These are phyloP conservation scores for Reticulitermes speratus DNA, from an alignment of 1,140 invertebrate genomes.

Conservation along the genomic window DNA sequence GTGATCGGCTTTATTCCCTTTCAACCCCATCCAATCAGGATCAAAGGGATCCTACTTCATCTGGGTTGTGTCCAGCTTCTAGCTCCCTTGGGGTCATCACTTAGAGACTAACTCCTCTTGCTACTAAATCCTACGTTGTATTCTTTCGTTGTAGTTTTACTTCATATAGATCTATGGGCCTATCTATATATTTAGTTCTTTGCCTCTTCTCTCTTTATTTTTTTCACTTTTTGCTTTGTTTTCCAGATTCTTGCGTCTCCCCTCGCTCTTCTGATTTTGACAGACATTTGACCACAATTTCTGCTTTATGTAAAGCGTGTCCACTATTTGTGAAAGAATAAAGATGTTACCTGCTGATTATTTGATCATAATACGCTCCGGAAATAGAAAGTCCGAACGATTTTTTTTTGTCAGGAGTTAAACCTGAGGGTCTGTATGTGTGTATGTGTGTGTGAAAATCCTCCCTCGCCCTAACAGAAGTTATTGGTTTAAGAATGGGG, in stretches of 20 bases:
- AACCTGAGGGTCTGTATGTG: too few species aligned
- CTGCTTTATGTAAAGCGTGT: neutral
- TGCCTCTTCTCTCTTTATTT: neutral
- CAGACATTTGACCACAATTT: neutral
- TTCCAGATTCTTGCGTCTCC: neutral
- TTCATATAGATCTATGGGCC: neutral
- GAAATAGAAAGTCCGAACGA: too few species aligned
- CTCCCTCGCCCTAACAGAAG: too few species aligned
- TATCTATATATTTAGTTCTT: neutral
- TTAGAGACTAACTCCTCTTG: neutral
- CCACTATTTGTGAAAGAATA: neutral
- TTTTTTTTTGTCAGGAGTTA: too few species aligned
- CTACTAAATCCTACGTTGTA: neutral
- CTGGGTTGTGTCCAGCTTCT: neutral
- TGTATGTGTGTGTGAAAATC: too few species aligned
- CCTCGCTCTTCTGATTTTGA: neutral
- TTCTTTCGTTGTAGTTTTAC: neutral
- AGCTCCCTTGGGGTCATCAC: neutral
- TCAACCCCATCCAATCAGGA: constrained; percentile 17
- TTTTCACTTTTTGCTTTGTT: neutral
- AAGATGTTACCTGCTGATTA: too few species aligned
- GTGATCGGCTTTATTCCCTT: constrained; percentile 8
- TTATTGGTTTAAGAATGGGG: too few species aligned
- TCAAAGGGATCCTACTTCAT: neutral
- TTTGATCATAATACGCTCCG: too few species aligned